phyloP scores from a whole-genome alignment of 1,140 invertebrate species.

The Manduca sexta region DNA sequence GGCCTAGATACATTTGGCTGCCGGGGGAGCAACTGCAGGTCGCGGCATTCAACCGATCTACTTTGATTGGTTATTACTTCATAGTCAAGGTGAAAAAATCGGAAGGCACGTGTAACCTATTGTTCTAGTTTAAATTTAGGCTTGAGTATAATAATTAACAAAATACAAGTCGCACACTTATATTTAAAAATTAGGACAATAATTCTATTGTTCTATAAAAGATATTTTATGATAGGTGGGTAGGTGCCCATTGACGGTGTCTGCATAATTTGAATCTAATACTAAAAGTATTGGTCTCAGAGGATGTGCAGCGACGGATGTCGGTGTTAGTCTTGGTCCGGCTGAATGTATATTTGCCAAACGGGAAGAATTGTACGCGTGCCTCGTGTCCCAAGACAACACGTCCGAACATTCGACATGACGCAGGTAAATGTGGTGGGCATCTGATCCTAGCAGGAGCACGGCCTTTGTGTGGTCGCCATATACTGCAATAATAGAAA shows the following conservation, averaged over 20 bases:
- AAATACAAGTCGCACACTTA: no score
- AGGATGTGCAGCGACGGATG: conserved; percentile 27
- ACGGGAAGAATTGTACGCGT: conserved; percentile 23
- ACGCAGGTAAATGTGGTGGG: conserved; percentile 34
- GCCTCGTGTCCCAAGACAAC: conserved; percentile 32
- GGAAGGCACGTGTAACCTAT: no score
- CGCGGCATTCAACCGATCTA: no score
- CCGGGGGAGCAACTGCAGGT: no score
- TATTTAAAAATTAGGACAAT: no score
- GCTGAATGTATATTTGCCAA: conserved; percentile 35
- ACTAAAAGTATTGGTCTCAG: conserved; percentile 25
- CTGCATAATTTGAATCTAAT: conserved; percentile 40
- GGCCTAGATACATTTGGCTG: no score
- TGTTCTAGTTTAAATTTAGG: no score
- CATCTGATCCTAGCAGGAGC: conserved; percentile 27
- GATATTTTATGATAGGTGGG: conserved; percentile 43
- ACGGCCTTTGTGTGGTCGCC: conserved; percentile 32
- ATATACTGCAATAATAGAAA: conserved; percentile 30
- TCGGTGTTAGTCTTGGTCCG: conserved; percentile 30
- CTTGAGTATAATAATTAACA: no score
- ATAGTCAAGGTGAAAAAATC: no score
- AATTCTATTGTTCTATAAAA: conserved; percentile 23
- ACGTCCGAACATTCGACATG: conserved; percentile 37
- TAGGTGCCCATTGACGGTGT: conserved; percentile 22
- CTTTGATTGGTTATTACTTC: no score